Percentiles rank a stretch among this genome's conserved stretches.
Conservation (phyloP, 2,888 invertebrate species). For the Osmoderma eremita region DNA sequence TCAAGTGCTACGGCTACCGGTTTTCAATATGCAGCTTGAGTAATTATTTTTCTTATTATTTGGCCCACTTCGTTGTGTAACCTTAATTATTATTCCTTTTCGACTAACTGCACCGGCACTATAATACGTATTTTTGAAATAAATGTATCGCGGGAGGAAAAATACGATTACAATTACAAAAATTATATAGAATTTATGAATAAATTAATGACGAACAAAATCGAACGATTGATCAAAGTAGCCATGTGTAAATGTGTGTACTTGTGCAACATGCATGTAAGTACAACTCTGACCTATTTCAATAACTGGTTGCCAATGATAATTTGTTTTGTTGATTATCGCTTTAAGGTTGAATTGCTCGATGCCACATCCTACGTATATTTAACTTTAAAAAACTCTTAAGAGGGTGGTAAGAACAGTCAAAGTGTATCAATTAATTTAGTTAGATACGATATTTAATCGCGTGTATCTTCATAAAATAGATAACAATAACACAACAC, state of each 20-base stretch:
- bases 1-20: constrained; percentile 1
- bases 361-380: constrained; percentile 3
- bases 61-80: constrained; percentile 33
- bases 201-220: constrained; percentile 2
- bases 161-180: constrained; percentile 22
- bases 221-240: constrained; percentile 4
- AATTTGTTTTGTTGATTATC: constrained; percentile 26
- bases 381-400: background rate
- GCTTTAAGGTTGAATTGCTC: constrained; percentile 19
- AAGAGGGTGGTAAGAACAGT: too few relatives aligned
- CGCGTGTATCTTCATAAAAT: too few relatives aligned
- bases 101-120: background rate
- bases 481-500: too few relatives aligned
- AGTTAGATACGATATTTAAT: too few relatives aligned
- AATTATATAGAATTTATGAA: constrained; percentile 15
- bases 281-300: constrained; percentile 27
- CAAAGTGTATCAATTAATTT: too few relatives aligned
- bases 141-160: constrained; percentile 7
- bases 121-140: constrained; percentile 29
- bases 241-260: background rate
- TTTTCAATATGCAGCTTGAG: constrained; percentile 16
- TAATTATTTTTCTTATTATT: constrained; percentile 23
- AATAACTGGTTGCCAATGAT: constrained; percentile 23
- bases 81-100: constrained; percentile 31
- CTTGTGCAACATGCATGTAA: background rate